phyloP scores from a whole-genome alignment of 2,888 invertebrate genomes.

The Yponomeuta evonymella region DNA sequence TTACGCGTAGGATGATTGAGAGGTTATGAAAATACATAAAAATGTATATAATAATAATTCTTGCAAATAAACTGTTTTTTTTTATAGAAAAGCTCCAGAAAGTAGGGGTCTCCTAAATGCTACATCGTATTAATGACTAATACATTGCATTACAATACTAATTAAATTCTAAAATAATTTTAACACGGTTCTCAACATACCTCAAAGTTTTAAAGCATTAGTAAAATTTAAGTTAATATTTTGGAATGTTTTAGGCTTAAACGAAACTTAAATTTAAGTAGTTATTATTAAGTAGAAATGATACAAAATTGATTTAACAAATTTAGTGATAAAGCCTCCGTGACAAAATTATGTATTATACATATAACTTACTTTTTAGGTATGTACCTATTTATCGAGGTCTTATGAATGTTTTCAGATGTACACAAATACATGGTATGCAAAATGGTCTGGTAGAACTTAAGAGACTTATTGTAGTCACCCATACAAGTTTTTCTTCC shows the following conservation, averaged over 20 bases:
- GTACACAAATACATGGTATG: not conserved
- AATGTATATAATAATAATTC: not conserved
- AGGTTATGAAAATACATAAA: not conserved
- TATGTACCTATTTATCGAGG: not conserved
- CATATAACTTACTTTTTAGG: not conserved
- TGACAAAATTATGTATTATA: not conserved
- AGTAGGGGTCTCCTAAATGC: not conserved
- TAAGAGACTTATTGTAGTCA: no score
- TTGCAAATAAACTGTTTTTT: not conserved
- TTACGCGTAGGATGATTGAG: not conserved
- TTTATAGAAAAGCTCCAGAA: not conserved
- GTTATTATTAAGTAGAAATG: not conserved
- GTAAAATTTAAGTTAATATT: not conserved
- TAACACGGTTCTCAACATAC: not conserved
- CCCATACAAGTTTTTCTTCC: no score
- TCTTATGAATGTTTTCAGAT: not conserved
- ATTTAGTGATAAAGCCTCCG: not conserved
- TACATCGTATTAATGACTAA: not conserved
- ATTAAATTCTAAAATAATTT: not conserved
- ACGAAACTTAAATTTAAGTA: not conserved
- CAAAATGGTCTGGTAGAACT: no score
- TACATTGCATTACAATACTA: not conserved
- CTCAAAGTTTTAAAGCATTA: not conserved
- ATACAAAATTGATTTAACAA: not conserved
- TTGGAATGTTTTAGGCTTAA: not conserved